Conservation (phyloP, 2,113 vertebrate species). For the Actenoides lindsayi region DNA sequence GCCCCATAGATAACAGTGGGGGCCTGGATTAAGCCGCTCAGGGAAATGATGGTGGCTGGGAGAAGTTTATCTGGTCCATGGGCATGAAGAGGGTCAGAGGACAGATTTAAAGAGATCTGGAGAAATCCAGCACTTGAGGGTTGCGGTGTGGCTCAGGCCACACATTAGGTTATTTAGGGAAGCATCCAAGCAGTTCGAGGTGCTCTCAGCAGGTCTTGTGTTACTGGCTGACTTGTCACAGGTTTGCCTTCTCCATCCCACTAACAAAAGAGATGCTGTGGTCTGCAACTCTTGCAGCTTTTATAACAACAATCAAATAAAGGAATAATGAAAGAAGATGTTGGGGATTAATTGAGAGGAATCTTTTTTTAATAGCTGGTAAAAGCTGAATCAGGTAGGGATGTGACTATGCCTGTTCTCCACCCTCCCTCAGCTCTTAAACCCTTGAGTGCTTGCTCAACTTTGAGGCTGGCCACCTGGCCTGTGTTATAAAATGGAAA, state of each 20-base stretch:
- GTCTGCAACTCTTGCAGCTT: background rate
- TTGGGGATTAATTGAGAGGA: background rate
- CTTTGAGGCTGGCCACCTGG: background rate
- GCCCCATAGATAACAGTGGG: fast-evolving
- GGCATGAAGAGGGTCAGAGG: background rate
- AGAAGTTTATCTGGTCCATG: background rate
- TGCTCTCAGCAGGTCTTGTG: background rate
- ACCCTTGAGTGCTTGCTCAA: background rate
- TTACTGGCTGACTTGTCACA: background rate
- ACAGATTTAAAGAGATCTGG: background rate
- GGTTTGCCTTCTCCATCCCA: background rate
- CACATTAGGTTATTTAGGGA: fast-evolving
- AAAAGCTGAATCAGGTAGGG: background rate
- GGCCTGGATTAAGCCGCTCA: background rate
- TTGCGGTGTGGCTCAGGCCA: background rate
- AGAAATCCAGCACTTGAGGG: background rate
- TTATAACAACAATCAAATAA: background rate
- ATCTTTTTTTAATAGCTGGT: background rate
- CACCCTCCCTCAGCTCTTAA: background rate
- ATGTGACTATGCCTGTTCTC: fast-evolving
- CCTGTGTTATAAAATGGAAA: background rate
- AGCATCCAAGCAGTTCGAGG: background rate
- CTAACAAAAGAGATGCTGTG: background rate
- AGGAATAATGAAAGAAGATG: background rate
- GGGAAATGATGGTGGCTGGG: fast-evolving